phyloP scores from a whole-genome alignment of 2,113 vertebrate genomes.

The Orycteropus afer region DNA sequence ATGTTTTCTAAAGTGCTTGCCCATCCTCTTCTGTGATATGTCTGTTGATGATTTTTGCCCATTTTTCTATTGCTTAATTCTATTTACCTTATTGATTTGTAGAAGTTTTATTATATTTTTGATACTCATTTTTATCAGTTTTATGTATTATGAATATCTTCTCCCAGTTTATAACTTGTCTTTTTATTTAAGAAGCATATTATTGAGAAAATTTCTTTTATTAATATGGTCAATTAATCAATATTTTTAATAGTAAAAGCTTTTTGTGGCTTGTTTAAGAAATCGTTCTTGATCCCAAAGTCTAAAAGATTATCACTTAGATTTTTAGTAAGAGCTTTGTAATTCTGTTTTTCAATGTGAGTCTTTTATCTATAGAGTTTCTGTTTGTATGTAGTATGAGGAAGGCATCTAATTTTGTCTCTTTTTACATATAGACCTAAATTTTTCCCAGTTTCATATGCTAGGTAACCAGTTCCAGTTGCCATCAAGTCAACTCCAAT shows the following conservation, averaged over 20 bases:
- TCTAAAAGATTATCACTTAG: background rate
- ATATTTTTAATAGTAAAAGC: background rate
- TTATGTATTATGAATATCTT: no score
- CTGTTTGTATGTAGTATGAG: background rate
- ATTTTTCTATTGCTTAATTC: background rate
- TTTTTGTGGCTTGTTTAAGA: background rate
- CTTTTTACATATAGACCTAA: background rate
- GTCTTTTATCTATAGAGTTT: background rate
- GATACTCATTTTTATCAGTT: background rate
- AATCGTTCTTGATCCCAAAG: background rate
- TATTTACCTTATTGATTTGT: conserved; percentile 8
- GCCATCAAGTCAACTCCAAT: background rate
- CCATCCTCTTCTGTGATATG: background rate
- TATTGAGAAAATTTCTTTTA: conserved; percentile 32
- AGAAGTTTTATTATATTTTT: background rate
- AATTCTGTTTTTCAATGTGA: background rate
- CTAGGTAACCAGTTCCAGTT: background rate
- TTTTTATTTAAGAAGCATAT: conserved; percentile 36
- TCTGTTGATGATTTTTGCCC: background rate
- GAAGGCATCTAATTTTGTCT: background rate
- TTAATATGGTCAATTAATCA: background rate
- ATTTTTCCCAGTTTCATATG: background rate
- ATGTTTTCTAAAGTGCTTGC: background rate
- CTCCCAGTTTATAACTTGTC: background rate
- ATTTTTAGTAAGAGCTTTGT: conserved; percentile 20